phyloP scores from a whole-genome alignment of 2,113 vertebrate species.

The Chaetops frenatus region DNA sequence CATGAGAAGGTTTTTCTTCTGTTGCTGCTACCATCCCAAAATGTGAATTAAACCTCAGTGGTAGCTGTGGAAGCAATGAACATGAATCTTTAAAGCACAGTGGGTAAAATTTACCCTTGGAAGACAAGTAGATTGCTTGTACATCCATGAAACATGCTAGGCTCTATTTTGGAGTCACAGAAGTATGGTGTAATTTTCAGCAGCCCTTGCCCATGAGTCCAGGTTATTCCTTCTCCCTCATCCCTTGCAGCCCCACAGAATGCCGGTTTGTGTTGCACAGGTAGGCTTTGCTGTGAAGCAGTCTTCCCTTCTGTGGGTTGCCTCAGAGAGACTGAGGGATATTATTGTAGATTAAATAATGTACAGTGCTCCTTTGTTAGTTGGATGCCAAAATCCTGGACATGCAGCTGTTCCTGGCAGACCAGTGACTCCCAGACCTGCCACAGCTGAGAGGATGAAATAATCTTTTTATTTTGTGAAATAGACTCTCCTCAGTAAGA shows the following conservation, averaged over 20 bases:
- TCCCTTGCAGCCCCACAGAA: neutral
- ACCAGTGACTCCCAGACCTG: neutral
- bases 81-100: constrained; percentile 20
- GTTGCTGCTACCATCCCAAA: neutral
- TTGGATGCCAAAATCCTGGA: neutral
- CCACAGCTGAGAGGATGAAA: neutral
- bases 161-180: neutral
- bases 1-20: constrained; percentile 41
- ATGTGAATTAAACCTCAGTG: constrained; percentile 60
- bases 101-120: neutral
- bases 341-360: neutral
- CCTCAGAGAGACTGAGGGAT: neutral
- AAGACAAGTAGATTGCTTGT: constrained; percentile 12
- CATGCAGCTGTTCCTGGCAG: constrained; percentile 36
- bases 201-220: neutral
- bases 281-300: neutral
- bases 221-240: rapidly evolving
- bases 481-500: neutral
- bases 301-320: neutral
- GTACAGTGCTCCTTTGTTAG: neutral
- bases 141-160: neutral
- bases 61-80: constrained; percentile 34
- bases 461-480: neutral
- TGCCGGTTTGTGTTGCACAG: neutral
- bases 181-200: neutral